Evolutionary conservation across 2,888 invertebrate species (phyloP), one percentile per base, ranked within the genome.

Genomic region (Ptilodon capucinus): DNA sequence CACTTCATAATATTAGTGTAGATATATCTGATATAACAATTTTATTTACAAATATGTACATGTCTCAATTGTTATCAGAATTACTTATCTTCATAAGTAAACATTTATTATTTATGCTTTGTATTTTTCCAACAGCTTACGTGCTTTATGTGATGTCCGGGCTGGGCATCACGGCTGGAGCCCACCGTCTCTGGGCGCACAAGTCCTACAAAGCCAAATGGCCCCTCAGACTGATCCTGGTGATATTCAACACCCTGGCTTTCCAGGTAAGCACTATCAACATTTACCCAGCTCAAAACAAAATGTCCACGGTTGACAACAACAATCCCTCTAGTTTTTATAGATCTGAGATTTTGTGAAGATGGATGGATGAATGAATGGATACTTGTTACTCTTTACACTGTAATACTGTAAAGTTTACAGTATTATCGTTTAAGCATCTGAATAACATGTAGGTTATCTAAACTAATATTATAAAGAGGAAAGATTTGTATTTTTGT

Each of bases 121-220:
- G 14, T 44, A 16, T 54, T 60, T 60, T 14, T 25, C 21, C 16
- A 11, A 40, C 89, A 96, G 98, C 95, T 9, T 86, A 95, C 48
- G 44, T 95, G 1, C 80, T 97, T 48, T 97, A 97, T 85, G 89
- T 95, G 47, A 81, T 93, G 57, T 95, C 96, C 7, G 98, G 97
- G 4, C 84, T 99, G 52, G 99, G 99, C 14, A 97, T 99, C 58
- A 99, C 99, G 13, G 99, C 98, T 16, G 99, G 99, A 19, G 98
- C 97, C 2, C 99, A 99, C 86, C 92, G 99, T 67, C 93, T 98
- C 23, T 99, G 99, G 98, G 94, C 98, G 1, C 99, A 99, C 89
- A 94, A 96, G 73, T 94, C 98, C 0, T 99, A 98, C 92, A 98
- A 98, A 91, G 99, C 99, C 6, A 97, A 95, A 83, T 94, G 95